phyloP scores from a whole-genome alignment of 2,797 vertebrate genomes.

The Carapus acus region DNA sequence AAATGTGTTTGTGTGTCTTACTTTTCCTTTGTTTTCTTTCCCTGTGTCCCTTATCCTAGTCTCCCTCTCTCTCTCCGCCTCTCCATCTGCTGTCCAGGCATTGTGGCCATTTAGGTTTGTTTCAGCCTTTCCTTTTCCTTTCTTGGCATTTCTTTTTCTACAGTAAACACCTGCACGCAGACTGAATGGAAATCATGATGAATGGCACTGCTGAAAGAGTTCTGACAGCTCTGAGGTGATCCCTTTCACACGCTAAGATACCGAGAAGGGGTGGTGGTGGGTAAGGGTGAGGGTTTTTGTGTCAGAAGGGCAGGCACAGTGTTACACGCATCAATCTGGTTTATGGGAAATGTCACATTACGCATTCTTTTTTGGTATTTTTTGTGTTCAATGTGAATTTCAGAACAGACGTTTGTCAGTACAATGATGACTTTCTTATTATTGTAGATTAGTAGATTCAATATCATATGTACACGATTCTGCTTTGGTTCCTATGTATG shows the following conservation, averaged over 20 bases:
- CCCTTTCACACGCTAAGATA: constrained; percentile 51
- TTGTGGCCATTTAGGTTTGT: constrained; percentile 46
- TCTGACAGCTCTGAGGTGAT: constrained; percentile 55
- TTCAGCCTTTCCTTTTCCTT: constrained; percentile 42
- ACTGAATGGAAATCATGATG: constrained; percentile 41
- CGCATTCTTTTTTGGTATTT: too few relatives aligned
- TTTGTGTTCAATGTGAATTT: too few relatives aligned
- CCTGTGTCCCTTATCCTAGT: constrained; percentile 13
- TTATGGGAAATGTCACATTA: constrained; percentile 24
- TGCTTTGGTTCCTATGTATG: too few relatives aligned
- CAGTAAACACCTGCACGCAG: constrained; percentile 66
- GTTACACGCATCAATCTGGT: constrained; percentile 16
- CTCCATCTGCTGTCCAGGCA: constrained; percentile 61
- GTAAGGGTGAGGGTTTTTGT: constrained; percentile 6
- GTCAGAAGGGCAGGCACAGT: background rate
- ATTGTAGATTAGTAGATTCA: too few relatives aligned
- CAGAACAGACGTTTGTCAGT: too few relatives aligned
- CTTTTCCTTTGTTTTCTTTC: constrained; percentile 23
- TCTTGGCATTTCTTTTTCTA: constrained; percentile 34
- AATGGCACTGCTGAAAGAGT: constrained; percentile 56
- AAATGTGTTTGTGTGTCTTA: constrained; percentile 16
- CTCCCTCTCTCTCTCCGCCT: constrained; percentile 23
- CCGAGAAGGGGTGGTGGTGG: constrained; percentile 2
- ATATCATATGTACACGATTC: too few relatives aligned
- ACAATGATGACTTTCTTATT: too few relatives aligned